phyloP scores from a whole-genome alignment of 2,797 vertebrate species.

The Artibeus lituratus region DNA sequence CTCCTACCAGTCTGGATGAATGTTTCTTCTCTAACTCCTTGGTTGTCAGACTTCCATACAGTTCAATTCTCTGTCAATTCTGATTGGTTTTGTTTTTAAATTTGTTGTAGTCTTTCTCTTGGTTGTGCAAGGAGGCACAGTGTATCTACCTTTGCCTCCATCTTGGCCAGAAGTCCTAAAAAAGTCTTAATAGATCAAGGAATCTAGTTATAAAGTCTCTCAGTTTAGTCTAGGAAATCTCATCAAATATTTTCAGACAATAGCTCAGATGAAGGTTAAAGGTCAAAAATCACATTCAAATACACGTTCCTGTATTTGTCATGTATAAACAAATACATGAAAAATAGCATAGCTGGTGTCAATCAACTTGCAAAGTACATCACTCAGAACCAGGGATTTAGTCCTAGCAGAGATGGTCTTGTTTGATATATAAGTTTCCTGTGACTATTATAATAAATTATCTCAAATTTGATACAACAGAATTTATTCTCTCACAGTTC shows the following conservation, averaged over 20 bases:
- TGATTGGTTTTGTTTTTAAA: no score
- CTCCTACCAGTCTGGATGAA: no score
- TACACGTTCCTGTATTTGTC: not conserved
- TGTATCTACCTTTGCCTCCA: no score
- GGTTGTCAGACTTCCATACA: no score
- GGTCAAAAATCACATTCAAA: conserved; percentile 27
- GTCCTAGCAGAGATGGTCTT: not conserved
- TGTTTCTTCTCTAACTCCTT: no score
- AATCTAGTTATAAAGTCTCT: not conserved
- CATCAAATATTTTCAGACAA: conserved; percentile 13
- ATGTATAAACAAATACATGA: not conserved
- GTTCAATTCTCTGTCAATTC: no score
- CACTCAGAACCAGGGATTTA: not conserved
- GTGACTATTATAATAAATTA: not conserved
- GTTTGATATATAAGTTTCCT: not conserved
- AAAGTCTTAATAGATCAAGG: not conserved
- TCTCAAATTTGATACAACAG: not conserved
- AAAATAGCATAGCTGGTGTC: not conserved
- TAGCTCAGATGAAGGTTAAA: not conserved
- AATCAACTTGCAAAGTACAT: not conserved
- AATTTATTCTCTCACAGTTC: not conserved
- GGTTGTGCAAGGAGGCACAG: no score
- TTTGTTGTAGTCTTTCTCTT: no score
- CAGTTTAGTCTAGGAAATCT: not conserved
- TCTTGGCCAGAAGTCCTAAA: no score